Base-by-base conservation (phyloP, 2,888 invertebrate species). In the Nineta flava region DNA sequence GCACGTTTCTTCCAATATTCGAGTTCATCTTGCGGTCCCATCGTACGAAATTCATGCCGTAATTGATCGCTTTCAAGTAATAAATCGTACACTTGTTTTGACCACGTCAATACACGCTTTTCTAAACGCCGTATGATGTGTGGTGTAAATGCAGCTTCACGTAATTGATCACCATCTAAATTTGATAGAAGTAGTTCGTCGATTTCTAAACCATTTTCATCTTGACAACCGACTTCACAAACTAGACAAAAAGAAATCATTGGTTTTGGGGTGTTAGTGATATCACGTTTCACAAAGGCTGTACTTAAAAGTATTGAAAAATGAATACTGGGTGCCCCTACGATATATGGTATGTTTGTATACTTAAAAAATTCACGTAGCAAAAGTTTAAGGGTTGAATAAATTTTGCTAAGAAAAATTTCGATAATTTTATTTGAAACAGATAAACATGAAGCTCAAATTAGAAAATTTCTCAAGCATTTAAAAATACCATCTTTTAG, bases 1-100 rank as follows among this genome's bases (percentile, higher is more conserved):
- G 91, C 90, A 32, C 95, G 74, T 59, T 87, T 86, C 68, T 95
- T 95, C 95, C 95, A 96, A 66, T 95, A 95, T 59, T 91, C 90
- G 38, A 96, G 71, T 63, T 96, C 96, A 60, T 95, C 93, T 61
- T 93, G 88, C 0, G 95, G 95, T 0, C 94, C 68, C 48, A 85
- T 85, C 3, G 85, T 83, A 64, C 95, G 93, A 52, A 90, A 90
- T 64, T 95, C 95, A 40, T 87, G 79, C 48, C 94, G 74, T 53
- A 95, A 74, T 62, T 94, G 92, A 61, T 92, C 92, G 60, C 92
- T 92, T 63, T 94, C 93, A 51, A 88, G 85, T 48, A 94, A 72
- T 52, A 87, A 81, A 67, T 88, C 87, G 64, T 84, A 81, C 19
- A 90, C 77, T 57, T 75, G 79, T 59, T 86, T 86, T 17, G 83